Evolutionary conservation across 2,888 invertebrate species (phyloP).

Genomic region (Cheilosia scutellata): DNA sequence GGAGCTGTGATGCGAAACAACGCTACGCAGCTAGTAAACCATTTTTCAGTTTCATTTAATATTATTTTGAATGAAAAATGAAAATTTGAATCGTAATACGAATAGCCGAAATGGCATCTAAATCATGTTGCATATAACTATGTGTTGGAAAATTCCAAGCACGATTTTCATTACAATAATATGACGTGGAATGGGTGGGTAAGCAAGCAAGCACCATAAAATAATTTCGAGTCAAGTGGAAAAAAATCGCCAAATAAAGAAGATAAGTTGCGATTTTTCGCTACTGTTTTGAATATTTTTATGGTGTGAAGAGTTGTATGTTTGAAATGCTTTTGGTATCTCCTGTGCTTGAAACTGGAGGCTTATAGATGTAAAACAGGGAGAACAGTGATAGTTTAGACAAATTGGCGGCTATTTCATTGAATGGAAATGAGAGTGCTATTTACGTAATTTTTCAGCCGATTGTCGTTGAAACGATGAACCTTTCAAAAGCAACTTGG

Average conservation of each 20-base stretch:
- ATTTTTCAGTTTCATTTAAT: slow-evolving; percentile 20
- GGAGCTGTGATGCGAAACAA: not conserved
- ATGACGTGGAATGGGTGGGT: not conserved
- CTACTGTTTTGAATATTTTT: slow-evolving; percentile 18
- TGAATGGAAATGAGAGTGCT: too few relatives aligned
- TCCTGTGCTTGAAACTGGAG: too few relatives aligned
- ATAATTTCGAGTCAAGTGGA: slow-evolving; percentile 18
- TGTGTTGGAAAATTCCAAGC: slow-evolving; percentile 57
- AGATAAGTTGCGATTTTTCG: slow-evolving; percentile 48
- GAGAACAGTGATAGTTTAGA: too few relatives aligned
- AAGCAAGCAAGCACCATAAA: slow-evolving; percentile 13
- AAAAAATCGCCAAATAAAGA: slow-evolving; percentile 45
- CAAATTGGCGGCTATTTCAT: too few relatives aligned
- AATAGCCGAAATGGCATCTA: slow-evolving; percentile 36
- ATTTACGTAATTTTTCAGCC: too few relatives aligned
- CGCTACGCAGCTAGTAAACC: not conserved
- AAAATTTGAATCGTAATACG: slow-evolving; percentile 1
- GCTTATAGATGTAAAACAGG: too few relatives aligned
- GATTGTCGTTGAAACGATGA: too few relatives aligned
- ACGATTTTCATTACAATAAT: slow-evolving; percentile 64
- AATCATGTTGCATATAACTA: slow-evolving; percentile 59
- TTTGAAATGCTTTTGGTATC: too few relatives aligned
- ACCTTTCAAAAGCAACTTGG: too few relatives aligned
- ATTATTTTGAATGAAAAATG: slow-evolving; percentile 42
- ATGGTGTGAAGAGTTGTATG: not conserved